phyloP scores from a whole-genome alignment of 2,797 vertebrate genomes.

The Syngnathus rostellatus region DNA sequence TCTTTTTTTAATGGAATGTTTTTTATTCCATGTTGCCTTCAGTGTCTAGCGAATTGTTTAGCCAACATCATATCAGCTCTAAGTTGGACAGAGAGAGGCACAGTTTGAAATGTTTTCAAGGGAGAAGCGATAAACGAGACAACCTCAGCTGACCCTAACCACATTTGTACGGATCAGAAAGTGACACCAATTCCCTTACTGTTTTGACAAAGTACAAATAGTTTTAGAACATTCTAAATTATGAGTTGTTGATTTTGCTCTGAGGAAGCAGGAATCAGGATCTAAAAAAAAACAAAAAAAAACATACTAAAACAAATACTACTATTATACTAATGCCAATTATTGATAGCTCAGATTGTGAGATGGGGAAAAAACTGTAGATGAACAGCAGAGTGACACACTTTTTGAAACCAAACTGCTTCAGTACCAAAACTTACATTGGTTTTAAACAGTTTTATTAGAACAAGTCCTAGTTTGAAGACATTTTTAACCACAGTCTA shows the following conservation, averaged over 20 bases:
- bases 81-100: neutral
- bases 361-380: too few species aligned
- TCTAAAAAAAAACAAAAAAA: too few species aligned
- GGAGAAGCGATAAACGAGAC: neutral
- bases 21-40: slow-evolving; percentile 14
- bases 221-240: neutral
- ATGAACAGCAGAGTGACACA: too few species aligned
- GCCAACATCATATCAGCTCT: slow-evolving; percentile 1
- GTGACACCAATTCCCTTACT: neutral
- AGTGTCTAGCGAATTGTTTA: neutral
- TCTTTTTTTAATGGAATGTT: slow-evolving; percentile 15
- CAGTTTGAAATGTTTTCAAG: neutral
- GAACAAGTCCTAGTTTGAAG: too few species aligned
- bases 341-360: too few species aligned
- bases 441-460: too few species aligned
- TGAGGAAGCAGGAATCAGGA: too few species aligned
- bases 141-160: neutral
- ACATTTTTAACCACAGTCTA: neutral
- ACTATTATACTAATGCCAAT: too few species aligned
- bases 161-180: neutral
- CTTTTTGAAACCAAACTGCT: too few species aligned
- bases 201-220: neutral
- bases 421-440: too few species aligned
- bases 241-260: too few species aligned
- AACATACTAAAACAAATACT: too few species aligned